Base-by-base conservation (phyloP, 2,888 invertebrate genomes). In the Stegophylla sp. region DNA sequence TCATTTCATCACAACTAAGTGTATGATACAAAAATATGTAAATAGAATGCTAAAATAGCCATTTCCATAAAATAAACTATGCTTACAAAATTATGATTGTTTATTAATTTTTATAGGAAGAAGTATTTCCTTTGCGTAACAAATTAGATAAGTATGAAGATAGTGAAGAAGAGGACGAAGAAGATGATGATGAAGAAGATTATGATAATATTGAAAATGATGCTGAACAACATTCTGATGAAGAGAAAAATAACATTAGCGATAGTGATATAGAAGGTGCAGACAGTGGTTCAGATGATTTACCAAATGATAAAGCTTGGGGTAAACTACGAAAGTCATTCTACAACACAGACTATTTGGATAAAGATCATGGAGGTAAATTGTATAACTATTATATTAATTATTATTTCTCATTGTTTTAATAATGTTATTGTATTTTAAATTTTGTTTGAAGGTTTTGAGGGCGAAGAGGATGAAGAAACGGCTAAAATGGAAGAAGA, bases 281-380 rank as follows among this genome's bases (percentile, higher is more conserved):
- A 90, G 83, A 89, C 90, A 71, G 71, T 63, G 71, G 34, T 61
- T 48, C 48, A 83, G 91, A 92, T 85, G 91, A 91, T 86, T 90
- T 95, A 83, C 94, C 94, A 0, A 91, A 94, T 86, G 89, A 91
- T 2, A 92, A 92, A 87, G 95, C 95, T 26, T 97, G 97, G 97
- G 97, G 97, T 66, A 92, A 91, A 85, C 92, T 92, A 84, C 93
- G 92, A 84, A 89, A 88, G 82, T 89, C 90, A 51, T 97, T 91
- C 86, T 96, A 96, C 87, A 91, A 93, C 73, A 94, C 95, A 0
- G 96, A 96, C 88, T 95, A 93, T 87, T 91, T 95, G 20, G 96
- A 96, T 88, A 91, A 92, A 85, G 95, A 96, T 87, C 94, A 93
- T 88, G 90, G 92, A 66, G 91, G 92, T 84, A 88, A 88, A 75